Conservation (phyloP, 2,113 vertebrate genomes). For the Plestiodon gilberti region DNA sequence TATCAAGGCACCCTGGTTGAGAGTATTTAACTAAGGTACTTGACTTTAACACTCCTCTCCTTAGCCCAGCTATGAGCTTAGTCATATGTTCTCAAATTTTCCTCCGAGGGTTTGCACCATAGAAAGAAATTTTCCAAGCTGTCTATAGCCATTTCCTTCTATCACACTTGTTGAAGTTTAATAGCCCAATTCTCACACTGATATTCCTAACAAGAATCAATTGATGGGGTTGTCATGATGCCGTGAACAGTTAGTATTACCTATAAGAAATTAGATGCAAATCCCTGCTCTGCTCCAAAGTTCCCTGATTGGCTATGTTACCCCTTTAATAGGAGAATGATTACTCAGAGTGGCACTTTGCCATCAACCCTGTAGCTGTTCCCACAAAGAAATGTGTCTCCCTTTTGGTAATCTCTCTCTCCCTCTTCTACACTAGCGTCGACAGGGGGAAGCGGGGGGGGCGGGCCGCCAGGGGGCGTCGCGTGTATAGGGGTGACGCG, state of each 20-base stretch:
- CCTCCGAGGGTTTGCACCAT: not conserved
- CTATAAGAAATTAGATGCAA: not conserved
- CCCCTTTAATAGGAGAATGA: not conserved
- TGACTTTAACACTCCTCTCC: not conserved
- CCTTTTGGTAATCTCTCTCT: too few species aligned
- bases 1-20: not conserved
- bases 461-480: too few species aligned
- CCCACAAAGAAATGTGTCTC: too few species aligned
- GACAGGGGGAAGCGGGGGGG: too few species aligned
- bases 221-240: not conserved
- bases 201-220: not conserved
- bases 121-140: too few species aligned
- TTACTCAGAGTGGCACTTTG: not conserved
- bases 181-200: not conserved
- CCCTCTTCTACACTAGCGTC: too few species aligned
- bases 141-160: not conserved
- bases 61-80: not conserved
- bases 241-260: too few species aligned
- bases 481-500: too few species aligned
- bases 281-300: not conserved
- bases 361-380: not conserved
- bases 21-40: not conserved
- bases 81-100: conserved; percentile 17
- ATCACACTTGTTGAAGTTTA: not conserved
- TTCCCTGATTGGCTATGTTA: not conserved